These are phyloP conservation scores for Phrynocephalus versicolor DNA, from an alignment of 2,113 vertebrate genomes.

Conservation along the genomic window DNA sequence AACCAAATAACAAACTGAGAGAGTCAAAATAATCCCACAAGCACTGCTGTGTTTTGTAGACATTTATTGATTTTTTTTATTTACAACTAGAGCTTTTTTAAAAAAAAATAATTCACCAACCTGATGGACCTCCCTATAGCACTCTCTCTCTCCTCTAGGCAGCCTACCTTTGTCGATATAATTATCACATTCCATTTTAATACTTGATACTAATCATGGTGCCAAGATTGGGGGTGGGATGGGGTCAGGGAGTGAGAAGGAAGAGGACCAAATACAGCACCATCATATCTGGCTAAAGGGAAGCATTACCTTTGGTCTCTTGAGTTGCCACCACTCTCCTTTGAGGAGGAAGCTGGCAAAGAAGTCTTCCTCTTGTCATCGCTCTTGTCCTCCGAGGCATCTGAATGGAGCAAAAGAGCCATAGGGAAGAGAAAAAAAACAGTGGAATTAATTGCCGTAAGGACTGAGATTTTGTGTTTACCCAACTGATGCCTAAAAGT, in stretches of 20 bases:
- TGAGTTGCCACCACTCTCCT: conserved; percentile 75
- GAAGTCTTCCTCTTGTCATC: conserved; percentile 84
- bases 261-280: not conserved
- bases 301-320: conserved; percentile 82
- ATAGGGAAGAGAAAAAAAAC: not conserved
- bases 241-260: too few species aligned
- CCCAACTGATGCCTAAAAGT: not conserved
- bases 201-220: not conserved
- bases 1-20: not conserved
- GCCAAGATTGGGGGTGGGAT: not conserved
- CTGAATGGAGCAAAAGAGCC: conserved; percentile 51
- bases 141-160: too few species aligned
- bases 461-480: not conserved
- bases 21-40: not conserved
- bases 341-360: conserved; percentile 81
- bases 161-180: not conserved
- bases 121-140: not conserved
- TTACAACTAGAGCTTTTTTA: not conserved
- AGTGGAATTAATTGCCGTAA: not conserved
- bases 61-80: conserved; percentile 31
- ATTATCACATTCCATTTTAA: not conserved
- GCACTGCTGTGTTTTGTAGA: conserved; percentile 26
- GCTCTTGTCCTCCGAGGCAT: conserved; percentile 81
- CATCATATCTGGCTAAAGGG: conserved; percentile 9
- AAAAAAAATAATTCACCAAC: not conserved